A percentile compares a stretch with the other conserved stretches of the same genome.
These are phyloP conservation scores for Penaeus japonicus DNA, from an alignment of 1,140 invertebrate genomes.

Conservation along the genomic window DNA sequence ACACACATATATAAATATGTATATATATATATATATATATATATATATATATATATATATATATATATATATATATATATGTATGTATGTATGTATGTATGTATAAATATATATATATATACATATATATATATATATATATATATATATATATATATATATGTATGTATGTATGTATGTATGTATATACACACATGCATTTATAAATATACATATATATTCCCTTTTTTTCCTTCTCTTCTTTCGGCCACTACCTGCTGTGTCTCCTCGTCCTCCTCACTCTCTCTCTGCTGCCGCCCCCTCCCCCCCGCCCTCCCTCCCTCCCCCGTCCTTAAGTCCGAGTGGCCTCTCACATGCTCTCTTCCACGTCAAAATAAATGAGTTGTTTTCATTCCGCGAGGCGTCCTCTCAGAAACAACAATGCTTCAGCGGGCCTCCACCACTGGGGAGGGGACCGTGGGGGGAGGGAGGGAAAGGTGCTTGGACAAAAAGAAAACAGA, in stretches of 20 bases:
- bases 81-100: neutral
- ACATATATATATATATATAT: neutral
- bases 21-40: slow-evolving; percentile 24
- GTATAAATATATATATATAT: neutral
- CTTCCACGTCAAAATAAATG: slow-evolving; percentile 46
- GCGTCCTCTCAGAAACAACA: slow-evolving; percentile 47
- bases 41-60: slow-evolving; percentile 2
- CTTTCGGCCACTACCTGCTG: neutral
- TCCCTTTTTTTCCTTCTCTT: neutral
- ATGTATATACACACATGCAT: neutral
- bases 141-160: neutral
- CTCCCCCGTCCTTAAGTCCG: neutral
- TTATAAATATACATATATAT: neutral
- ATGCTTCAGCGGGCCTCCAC: slow-evolving; percentile 11
- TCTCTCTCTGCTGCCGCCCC: neutral
- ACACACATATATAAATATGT: neutral
- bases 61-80: slow-evolving; percentile 13
- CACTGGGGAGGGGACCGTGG: too few relatives aligned
- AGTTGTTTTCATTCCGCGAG: slow-evolving; percentile 50
- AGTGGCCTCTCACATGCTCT: neutral
- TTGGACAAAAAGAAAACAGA: neutral
- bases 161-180: neutral
- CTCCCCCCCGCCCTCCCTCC: neutral
- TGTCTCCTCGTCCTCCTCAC: neutral
- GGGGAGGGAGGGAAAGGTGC: neutral